Evolutionary conservation across 2,888 invertebrate genomes (phyloP).

Genomic region (Mythimna pallens): DNA sequence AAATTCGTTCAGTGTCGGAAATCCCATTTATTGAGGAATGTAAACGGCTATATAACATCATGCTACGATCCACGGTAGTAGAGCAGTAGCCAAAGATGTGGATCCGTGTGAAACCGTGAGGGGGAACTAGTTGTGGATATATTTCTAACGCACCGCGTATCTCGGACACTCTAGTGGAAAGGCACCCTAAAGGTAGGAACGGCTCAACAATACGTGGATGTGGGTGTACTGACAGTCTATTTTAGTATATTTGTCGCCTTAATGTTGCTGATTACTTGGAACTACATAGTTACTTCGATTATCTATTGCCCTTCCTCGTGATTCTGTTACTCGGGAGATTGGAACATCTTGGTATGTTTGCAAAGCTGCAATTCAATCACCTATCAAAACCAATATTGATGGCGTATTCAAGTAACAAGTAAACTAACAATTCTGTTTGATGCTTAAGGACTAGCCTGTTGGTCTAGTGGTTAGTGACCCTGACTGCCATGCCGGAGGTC

Average conservation of each 20-base stretch:
- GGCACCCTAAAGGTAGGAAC: not conserved
- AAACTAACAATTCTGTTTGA: not conserved
- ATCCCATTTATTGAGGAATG: no score
- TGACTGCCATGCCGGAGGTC: no score
- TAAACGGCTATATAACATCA: no score
- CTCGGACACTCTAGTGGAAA: not conserved
- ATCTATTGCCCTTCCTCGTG: not conserved
- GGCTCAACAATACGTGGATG: conserved; percentile 23
- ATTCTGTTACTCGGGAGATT: conserved; percentile 2
- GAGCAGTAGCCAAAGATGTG: no score
- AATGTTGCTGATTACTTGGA: conserved; percentile 19
- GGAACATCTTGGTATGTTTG: conserved; percentile 15
- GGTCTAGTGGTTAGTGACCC: no score
- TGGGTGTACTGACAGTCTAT: conserved; percentile 5
- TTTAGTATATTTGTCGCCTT: conserved; percentile 20
- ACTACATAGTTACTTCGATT: conserved; percentile 6
- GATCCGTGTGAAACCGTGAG: no score
- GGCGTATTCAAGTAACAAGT: not conserved
- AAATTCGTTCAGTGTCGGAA: no score
- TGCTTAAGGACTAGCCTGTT: not conserved
- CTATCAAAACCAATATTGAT: not conserved
- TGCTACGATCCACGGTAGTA: no score
- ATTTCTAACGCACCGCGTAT: not conserved
- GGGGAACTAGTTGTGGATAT: no score
- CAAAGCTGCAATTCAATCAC: not conserved